Conservation (phyloP, 2,113 vertebrate species). For the Athene cunicularia region DNA sequence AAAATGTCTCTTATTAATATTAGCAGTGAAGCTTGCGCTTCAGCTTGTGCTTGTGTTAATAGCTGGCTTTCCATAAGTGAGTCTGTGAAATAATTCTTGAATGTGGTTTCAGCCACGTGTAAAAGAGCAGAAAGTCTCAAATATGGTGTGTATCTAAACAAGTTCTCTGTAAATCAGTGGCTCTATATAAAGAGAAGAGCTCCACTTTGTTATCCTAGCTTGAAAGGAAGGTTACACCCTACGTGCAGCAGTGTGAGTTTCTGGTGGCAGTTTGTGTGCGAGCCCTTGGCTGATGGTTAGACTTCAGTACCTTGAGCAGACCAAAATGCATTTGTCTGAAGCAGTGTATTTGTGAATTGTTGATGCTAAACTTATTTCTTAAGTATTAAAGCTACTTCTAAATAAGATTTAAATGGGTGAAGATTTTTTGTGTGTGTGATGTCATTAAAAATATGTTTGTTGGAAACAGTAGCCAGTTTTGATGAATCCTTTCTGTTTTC, state of each 20-base stretch:
- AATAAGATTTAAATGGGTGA: not conserved
- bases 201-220: not conserved
- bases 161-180: not conserved
- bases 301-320: not conserved
- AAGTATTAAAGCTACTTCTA: not conserved
- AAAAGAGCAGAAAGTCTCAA: not conserved
- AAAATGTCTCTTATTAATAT: not conserved
- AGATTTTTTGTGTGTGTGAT: not conserved
- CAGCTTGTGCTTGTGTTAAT: not conserved
- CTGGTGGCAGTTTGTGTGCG: not conserved
- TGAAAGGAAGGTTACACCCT: not conserved
- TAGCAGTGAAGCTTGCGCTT: not conserved
- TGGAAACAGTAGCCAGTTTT: not conserved
- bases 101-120: not conserved
- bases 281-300: not conserved
- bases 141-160: not conserved
- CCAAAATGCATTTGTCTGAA: not conserved
- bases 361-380: not conserved
- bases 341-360: not conserved
- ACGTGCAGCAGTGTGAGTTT: not conserved
- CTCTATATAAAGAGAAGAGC: not conserved
- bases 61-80: not conserved
- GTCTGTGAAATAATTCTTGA: not conserved
- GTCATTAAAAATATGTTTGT: not conserved
- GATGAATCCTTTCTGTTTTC: slow-evolving; percentile 60